Percentiles rank a stretch among this genome's conserved stretches.
Conservation (phyloP, 2,113 vertebrate species). For the Sander lucioperca region DNA sequence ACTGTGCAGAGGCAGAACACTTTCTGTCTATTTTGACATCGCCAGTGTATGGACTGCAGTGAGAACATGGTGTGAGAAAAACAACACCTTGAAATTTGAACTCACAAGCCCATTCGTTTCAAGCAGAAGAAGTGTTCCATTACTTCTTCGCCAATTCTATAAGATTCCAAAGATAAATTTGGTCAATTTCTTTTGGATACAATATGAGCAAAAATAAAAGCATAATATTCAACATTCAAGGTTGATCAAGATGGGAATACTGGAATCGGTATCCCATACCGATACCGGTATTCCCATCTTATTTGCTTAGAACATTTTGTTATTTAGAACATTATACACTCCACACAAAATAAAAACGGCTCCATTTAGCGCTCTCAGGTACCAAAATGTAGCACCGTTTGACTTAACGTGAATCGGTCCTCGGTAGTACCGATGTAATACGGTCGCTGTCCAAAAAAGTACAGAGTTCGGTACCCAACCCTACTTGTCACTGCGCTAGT, state of each 20-base stretch:
- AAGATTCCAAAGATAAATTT: background rate
- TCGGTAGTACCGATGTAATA: no score
- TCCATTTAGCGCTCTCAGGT: no score
- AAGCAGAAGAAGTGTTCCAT: background rate
- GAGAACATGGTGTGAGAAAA: constrained; percentile 38
- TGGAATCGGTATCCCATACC: no score
- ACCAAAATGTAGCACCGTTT: no score
- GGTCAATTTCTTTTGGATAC: background rate
- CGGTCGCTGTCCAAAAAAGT: no score
- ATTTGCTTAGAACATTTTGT: no score
- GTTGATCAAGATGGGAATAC: background rate
- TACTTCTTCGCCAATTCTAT: background rate
- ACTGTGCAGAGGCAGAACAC: constrained; percentile 39
- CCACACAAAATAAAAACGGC: no score
- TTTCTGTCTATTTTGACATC: constrained; percentile 59
- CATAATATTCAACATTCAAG: background rate
- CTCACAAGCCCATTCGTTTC: constrained; percentile 5
- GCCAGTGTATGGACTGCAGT: constrained; percentile 13
- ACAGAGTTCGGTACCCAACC: no score
- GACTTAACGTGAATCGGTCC: no score
- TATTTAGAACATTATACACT: no score
- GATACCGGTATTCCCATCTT: no score
- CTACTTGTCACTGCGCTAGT: no score
- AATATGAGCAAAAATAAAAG: background rate
- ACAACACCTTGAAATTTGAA: constrained; percentile 34